A percentile compares a stretch with the other conserved stretches of the same genome.
Conservation (phyloP, 2,797 vertebrate species). For the Arctocebus calabarensis region DNA sequence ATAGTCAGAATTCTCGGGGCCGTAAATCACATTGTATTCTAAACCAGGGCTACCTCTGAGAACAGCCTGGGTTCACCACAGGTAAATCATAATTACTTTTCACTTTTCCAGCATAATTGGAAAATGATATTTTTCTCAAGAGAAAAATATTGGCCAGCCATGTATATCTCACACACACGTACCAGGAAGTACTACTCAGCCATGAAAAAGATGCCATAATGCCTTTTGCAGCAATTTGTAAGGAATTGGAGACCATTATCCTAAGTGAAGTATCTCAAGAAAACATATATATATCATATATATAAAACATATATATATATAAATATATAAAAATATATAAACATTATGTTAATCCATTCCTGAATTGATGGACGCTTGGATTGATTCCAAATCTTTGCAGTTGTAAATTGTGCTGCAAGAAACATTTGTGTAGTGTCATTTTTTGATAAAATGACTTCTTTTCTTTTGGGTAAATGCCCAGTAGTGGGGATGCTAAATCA, state of each 20-base stretch:
- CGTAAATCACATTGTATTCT: neutral
- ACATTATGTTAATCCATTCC: neutral
- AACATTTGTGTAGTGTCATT: neutral
- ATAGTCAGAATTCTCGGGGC: neutral
- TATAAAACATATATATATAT: neutral
- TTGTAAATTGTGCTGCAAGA: neutral
- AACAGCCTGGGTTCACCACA: neutral
- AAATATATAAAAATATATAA: neutral
- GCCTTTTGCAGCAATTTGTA: no score
- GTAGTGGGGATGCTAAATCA: neutral
- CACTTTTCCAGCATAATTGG: slow-evolving; percentile 13
- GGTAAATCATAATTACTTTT: neutral
- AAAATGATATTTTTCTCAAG: slow-evolving; percentile 53
- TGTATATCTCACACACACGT: no score
- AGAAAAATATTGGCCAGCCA: neutral
- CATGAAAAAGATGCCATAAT: no score
- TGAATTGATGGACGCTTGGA: neutral
- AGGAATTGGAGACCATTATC: no score
- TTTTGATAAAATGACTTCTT: neutral
- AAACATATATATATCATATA: no score
- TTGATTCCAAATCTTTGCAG: neutral
- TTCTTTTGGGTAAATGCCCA: neutral
- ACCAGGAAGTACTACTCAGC: no score
- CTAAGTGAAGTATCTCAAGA: no score
- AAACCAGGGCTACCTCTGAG: neutral